Base-by-base conservation (phyloP, 1,140 invertebrate genomes). In the Chionoecetes opilio region DNA sequence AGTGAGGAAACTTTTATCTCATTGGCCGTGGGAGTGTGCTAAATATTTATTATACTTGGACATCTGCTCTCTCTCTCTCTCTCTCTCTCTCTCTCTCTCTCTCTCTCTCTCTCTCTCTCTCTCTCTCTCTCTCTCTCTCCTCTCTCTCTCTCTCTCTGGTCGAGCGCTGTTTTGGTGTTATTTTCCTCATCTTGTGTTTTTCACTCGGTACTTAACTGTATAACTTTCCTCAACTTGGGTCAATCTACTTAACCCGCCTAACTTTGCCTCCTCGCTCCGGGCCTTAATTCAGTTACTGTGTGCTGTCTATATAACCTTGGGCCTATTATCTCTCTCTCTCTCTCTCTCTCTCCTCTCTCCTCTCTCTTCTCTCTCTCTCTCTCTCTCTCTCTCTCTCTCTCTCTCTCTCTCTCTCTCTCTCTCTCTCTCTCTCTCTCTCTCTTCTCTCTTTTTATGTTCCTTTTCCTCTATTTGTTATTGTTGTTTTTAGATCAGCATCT, bases 31-130 rank as follows among this genome's bases (percentile, higher is more conserved):
- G n/a, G 63, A 75, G 63, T n/a, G 53, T 75, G 63, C 21, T 75
- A 75, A 75, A 75, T 75, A 75, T 75, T 75, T 75, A 75, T 75
- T n/a, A 75, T 75, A 75, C 63, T 5, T 21, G 21, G 63, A 75
- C 63, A 75, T 75, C 63, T 75, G 63, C 85, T 87, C 85, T 87
- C 37, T 87, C 37, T 87, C 82, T 85, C 82, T 85, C 82, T 85
- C 82, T 85, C 82, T 84, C 82, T 84, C 82, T 84, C 82, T 84
- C 82, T 84, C 82, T 85, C 82, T 85, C 82, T 85, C 82, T 85
- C 82, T 85, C 82, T 85, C 82, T 32, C 9, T 26, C 26, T 26
- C 82, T 29, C 29, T 41, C 35, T 91, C 21, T n/a, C 35, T 46
- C 35, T 26, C 35, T 41, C 88, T 3, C 37, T n/a, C 37, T 41